Base-by-base conservation (phyloP, 1,140 invertebrate species). In the Meloidogyne hapla region DNA sequence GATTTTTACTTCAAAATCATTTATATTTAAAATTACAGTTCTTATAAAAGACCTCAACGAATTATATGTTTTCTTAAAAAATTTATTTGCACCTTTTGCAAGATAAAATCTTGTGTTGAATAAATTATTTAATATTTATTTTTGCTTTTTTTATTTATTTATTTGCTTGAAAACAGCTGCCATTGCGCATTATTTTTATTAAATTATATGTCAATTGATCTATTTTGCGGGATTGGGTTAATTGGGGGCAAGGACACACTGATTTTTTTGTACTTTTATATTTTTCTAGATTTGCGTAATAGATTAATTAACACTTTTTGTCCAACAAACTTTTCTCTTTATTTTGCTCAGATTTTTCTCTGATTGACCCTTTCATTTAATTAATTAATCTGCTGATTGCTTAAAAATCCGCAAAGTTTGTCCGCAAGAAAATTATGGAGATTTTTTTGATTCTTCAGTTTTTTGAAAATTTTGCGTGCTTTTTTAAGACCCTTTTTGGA, bases 31-130 rank as follows among this genome's bases (percentile, higher is more conserved):
- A 42, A 15, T 42, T 42, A 12, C 10, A 15, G 40, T 42, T 15
- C 9, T 42, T 42, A 42, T 13, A 42, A 42, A 15, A 42, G 13
- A 42, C 40, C 40, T 10, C 13, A 15, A 13, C 13, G 9, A 42
- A 2, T 42, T 42, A 42, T 13, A 38, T 42, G 12, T 13, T 2
- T 10, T 15, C 15, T 5, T 48, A 18, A n/a, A 6, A 6, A n/a
- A n/a, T 56, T 56, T n/a, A n/a, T 56, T 48, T 56, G n/a, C 48
- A 56, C 48, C 48, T 56, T 56, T 56, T n/a, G n/a, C 13, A 56
- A 56, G 48, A 56, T 56, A n/a, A 56, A 56, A n/a, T n/a, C n/a
- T 56, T 56, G 18, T 8, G n/a, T 48, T 56, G 48, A 56, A 56
- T 56, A 56, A 56, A 56, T 56, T n/a, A n/a, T n/a, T n/a, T n/a